phyloP scores from a whole-genome alignment of 2,797 vertebrate genomes.

The Lepus townsendii region DNA sequence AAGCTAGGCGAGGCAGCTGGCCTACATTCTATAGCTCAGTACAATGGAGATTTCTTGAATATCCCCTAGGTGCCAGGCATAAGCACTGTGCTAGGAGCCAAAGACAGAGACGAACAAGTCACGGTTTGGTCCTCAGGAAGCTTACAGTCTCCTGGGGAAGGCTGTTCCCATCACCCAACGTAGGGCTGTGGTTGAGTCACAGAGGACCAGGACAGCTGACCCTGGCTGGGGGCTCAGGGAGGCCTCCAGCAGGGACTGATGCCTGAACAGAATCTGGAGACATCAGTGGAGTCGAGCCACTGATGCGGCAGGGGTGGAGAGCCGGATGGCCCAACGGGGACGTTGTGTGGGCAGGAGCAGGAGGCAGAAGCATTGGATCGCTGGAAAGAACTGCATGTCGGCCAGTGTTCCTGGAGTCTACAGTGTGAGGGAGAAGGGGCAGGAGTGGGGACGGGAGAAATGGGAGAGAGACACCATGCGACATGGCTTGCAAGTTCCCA shows the following conservation, averaged over 20 bases:
- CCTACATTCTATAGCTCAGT: not conserved
- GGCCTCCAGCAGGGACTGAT: not conserved
- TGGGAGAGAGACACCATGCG: no score
- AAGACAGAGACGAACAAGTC: not conserved
- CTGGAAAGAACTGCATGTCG: not conserved
- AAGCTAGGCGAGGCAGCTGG: not conserved
- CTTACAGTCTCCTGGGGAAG: not conserved
- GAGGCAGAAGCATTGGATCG: not conserved
- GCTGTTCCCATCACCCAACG: not conserved
- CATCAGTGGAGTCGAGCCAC: not conserved
- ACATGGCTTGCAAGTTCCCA: not conserved
- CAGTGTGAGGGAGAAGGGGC: not conserved
- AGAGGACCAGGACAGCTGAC: not conserved
- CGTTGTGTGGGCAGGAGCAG: not conserved
- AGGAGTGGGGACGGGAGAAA: not conserved
- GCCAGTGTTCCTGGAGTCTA: not conserved
- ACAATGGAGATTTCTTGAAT: not conserved
- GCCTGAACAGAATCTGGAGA: not conserved
- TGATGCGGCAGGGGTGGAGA: not conserved
- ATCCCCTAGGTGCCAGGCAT: not conserved
- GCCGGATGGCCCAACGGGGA: no score
- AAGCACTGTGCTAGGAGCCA: not conserved
- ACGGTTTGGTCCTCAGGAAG: not conserved
- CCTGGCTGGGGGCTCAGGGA: not conserved
- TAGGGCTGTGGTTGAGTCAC: rapidly evolving